These are phyloP conservation scores for Priapulus caudatus DNA, from an alignment of 2,888 invertebrate genomes.

Conservation along the genomic window DNA sequence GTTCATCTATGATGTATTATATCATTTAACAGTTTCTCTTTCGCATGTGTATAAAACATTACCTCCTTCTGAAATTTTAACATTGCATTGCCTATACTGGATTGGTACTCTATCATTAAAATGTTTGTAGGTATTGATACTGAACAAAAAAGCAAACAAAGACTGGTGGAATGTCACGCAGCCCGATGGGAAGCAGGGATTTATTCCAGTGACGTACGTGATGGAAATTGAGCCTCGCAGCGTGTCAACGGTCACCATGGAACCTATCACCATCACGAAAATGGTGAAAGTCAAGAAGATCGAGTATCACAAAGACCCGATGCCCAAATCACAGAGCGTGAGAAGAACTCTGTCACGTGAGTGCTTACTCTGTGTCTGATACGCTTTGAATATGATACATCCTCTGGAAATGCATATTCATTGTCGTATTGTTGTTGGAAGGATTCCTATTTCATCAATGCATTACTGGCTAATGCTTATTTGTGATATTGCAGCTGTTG, in stretches of 20 bases:
- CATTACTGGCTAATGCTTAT: no score
- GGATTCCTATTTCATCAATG: no score
- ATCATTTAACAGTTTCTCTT: no score
- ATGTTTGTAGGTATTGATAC: slow-evolving; percentile 58
- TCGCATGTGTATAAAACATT: no score
- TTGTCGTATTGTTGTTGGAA: no score
- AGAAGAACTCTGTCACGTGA: slow-evolving; percentile 36
- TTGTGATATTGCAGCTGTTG: no score
- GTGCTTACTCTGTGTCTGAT: neutral
- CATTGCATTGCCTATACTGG: no score
- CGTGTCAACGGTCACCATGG: neutral
- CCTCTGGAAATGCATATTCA: no score
- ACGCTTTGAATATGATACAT: neutral
- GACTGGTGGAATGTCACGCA: slow-evolving; percentile 99
- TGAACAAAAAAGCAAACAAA: slow-evolving; percentile 84
- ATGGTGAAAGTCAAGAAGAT: slow-evolving; percentile 4
- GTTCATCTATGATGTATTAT: no score
- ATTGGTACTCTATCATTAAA: no score
- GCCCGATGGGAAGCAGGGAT: slow-evolving; percentile 80
- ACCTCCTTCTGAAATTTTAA: no score
- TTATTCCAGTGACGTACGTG: slow-evolving; percentile 94
- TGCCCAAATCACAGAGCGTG: slow-evolving; percentile 15
- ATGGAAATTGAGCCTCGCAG: slow-evolving; percentile 69
- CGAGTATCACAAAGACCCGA: neutral
- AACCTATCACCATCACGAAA: slow-evolving; percentile 14